These are phyloP conservation scores for Standfussiana lucernea DNA, from an alignment of 2,888 invertebrate genomes.

Conservation along the genomic window DNA sequence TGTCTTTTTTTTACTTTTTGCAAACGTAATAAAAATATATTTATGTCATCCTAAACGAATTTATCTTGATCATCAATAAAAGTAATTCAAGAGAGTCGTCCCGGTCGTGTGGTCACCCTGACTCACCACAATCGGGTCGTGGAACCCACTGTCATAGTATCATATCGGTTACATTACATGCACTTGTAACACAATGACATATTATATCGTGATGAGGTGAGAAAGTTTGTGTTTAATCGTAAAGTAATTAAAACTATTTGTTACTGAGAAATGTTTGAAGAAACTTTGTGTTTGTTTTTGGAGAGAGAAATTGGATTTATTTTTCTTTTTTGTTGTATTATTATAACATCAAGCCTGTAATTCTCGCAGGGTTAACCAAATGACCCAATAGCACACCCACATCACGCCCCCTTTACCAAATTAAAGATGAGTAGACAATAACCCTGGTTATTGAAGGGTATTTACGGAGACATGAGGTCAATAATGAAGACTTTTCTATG, in stretches of 20 bases:
- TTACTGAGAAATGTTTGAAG: background rate
- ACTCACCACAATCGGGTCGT: constrained; percentile 64
- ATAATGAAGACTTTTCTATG: too few relatives aligned
- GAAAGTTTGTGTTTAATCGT: constrained; percentile 23
- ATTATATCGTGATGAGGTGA: constrained; percentile 19
- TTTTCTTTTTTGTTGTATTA: too few relatives aligned
- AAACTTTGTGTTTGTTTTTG: background rate
- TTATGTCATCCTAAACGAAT: background rate
- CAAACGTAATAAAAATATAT: background rate
- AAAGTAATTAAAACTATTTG: constrained; percentile 5
- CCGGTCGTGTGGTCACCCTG: constrained; percentile 67
- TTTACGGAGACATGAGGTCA: too few relatives aligned
- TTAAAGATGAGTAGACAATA: too few relatives aligned
- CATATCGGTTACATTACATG: constrained; percentile 59
- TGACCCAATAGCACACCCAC: too few relatives aligned
- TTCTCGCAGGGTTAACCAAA: too few relatives aligned
- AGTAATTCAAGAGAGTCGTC: constrained; percentile 32
- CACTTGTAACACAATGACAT: constrained; percentile 42
- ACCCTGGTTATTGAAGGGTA: too few relatives aligned
- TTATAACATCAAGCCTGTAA: too few relatives aligned
- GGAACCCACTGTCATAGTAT: constrained; percentile 28
- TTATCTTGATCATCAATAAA: background rate
- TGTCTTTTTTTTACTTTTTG: background rate
- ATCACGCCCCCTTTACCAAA: too few relatives aligned
- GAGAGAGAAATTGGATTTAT: background rate